Percentiles rank a stretch among this genome's conserved stretches.
Conservation (phyloP, 2,888 invertebrate species). For the Philereme transversata region DNA sequence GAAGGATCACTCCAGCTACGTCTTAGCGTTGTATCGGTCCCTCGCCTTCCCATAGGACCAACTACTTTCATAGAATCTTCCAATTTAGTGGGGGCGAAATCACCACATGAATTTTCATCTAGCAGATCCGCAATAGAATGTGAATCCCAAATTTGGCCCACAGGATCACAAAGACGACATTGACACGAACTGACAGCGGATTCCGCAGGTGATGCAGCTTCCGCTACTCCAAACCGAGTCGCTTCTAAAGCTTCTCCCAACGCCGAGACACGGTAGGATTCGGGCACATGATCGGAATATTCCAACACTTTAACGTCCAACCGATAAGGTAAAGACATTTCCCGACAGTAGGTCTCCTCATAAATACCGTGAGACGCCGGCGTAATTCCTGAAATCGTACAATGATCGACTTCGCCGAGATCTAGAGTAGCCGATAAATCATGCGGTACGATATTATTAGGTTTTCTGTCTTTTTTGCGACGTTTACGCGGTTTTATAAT, state of each 20-base stretch:
- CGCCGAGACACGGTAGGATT: slow-evolving; percentile 78
- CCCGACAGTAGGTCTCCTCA: slow-evolving; percentile 78
- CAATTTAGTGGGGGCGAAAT: slow-evolving; percentile 77
- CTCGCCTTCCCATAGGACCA: slow-evolving; percentile 69
- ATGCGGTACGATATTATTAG: slow-evolving; percentile 80
- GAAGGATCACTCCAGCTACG: slow-evolving; percentile 87
- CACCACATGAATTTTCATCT: slow-evolving; percentile 77
- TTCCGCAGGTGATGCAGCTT: slow-evolving; percentile 74
- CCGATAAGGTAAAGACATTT: slow-evolving; percentile 78
- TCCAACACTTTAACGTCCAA: slow-evolving; percentile 75
- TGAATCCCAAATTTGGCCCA: slow-evolving; percentile 90
- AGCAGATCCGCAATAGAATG: slow-evolving; percentile 83
- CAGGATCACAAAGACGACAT: slow-evolving; percentile 90
- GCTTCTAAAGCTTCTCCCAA: slow-evolving; percentile 81
- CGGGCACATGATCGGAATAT: slow-evolving; percentile 68
- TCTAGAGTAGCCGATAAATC: slow-evolving; percentile 72
- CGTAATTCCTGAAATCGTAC: slow-evolving; percentile 66
- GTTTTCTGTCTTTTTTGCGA: slow-evolving; percentile 94
- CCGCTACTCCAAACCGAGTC: slow-evolving; percentile 72
- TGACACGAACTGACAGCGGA: slow-evolving; percentile 85
- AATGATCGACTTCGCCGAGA: slow-evolving; percentile 75
- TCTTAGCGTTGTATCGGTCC: slow-evolving; percentile 74
- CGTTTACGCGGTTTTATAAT: slow-evolving; percentile 95
- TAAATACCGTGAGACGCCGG: slow-evolving; percentile 66
- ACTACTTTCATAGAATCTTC: slow-evolving; percentile 81